Conservation (phyloP, 2,113 vertebrate species). For the Dromaius novaehollandiae region DNA sequence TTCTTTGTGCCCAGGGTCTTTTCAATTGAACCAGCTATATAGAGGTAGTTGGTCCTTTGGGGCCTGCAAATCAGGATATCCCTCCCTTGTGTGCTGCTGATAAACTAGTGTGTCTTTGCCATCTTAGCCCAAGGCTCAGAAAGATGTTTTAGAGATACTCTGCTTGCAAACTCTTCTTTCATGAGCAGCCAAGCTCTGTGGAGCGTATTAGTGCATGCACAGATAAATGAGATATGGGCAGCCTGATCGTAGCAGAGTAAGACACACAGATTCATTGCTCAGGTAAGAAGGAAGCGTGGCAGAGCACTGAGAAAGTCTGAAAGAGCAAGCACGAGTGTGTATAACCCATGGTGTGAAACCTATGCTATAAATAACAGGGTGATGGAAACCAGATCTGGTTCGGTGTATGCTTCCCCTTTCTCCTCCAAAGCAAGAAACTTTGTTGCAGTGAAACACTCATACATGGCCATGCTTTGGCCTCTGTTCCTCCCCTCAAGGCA, state of each 20-base stretch:
- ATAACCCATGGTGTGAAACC: constrained; percentile 13
- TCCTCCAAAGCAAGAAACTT: constrained; percentile 1
- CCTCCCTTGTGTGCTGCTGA: background rate
- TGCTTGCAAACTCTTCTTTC: background rate
- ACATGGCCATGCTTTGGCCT: background rate
- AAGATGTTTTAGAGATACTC: background rate
- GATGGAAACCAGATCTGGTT: constrained; percentile 53
- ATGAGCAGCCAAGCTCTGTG: background rate
- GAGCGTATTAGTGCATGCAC: background rate
- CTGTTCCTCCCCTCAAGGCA: constrained; percentile 19
- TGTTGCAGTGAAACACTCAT: background rate
- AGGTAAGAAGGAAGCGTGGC: constrained; percentile 1
- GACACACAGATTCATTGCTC: background rate
- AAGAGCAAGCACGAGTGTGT: background rate
- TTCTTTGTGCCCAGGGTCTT: background rate
- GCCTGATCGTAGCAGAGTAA: background rate
- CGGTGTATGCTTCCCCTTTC: background rate
- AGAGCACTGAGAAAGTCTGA: background rate
- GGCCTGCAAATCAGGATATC: background rate
- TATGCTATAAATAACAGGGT: background rate
- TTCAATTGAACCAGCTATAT: background rate
- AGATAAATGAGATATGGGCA: background rate
- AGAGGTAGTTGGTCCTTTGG: background rate
- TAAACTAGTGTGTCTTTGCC: background rate
- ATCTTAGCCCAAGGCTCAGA: background rate